Evolutionary conservation across 2,113 vertebrate species (phyloP), one percentile per base, ranked within the genome.

Genomic region (Phyllostomus discolor): DNA sequence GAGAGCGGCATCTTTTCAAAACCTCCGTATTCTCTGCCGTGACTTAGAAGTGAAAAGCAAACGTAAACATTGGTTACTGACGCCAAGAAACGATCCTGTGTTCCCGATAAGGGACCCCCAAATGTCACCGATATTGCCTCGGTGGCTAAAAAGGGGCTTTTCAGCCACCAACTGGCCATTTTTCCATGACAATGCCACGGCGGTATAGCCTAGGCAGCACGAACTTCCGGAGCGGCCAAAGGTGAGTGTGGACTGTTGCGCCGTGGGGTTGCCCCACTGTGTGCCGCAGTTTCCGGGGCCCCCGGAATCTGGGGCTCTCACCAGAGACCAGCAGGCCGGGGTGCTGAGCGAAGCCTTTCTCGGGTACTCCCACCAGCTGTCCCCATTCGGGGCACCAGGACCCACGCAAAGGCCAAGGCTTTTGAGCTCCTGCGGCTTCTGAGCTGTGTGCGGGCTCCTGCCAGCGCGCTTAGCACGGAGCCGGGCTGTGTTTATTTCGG

Each of bases 381-480:
- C 86, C 9, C 33, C 91, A 95, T 96, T 41, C 93, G 48, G 10
- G 41, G 70, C n/a, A 9, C 22, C 48, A 8, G 75, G 90, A 66
- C 88, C 96, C 97, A 85, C 92, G 96, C 96, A 97, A 88, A 95
- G 97, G 78, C 88, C n/a, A 31, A 31, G 62, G 33, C n/a, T 33
- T 31, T 33, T 31, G 95, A 24, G 73, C 22, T 1, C 33, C 31
- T 54, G 59, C 88, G 73, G 87, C 86, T 50, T 82, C 24, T 0
- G 48, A 43, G 80, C 78, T 80, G 96, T 90, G 94, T 78, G 72
- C 64, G 88, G 97, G 97, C 94, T 90, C 33, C 92, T 64, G 97
- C 98, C 97, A 96, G 83, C 2, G 46, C 16, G 97, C 97, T 97
- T 95, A 97, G 91, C 82, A 20, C 85, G 28, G 72, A 76, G 76